Percentiles rank a stretch among this genome's conserved stretches.
phyloP scores from a whole-genome alignment of 2,888 invertebrate species.

The Tortricodes alternella region DNA sequence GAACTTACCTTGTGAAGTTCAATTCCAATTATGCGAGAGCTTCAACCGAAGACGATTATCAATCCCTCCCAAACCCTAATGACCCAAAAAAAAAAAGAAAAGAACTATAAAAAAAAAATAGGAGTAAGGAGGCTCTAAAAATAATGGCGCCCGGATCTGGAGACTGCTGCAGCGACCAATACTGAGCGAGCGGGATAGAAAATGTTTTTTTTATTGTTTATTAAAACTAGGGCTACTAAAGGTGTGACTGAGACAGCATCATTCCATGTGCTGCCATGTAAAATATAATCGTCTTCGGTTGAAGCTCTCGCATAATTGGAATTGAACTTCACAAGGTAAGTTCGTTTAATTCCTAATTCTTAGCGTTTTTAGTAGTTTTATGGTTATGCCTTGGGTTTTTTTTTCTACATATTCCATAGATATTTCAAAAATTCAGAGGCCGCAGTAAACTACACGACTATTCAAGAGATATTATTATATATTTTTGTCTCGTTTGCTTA shows the following conservation, averaged over 20 bases:
- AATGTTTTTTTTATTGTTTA: background rate
- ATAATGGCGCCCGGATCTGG: background rate
- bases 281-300: constrained; percentile 10
- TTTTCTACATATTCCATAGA: too few species aligned
- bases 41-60: constrained; percentile 14
- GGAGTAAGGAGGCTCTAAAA: background rate
- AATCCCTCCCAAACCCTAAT: background rate
- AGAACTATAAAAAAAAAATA: background rate
- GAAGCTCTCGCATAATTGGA: constrained; percentile 9
- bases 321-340: constrained; percentile 7
- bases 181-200: background rate
- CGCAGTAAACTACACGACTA: too few species aligned
- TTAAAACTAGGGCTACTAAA: background rate
- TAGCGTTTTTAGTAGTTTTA: too few species aligned
- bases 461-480: too few species aligned
- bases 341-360: constrained; percentile 1
- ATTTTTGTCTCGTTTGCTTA: too few species aligned
- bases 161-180: background rate
- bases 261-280: background rate
- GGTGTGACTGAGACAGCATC: background rate
- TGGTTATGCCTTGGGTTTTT: too few species aligned
- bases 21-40: constrained; percentile 7
- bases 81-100: background rate
- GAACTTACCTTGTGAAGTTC: constrained; percentile 7
- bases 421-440: too few species aligned